Conservation (phyloP, 2,797 vertebrate species). For the Staurois parvus region DNA sequence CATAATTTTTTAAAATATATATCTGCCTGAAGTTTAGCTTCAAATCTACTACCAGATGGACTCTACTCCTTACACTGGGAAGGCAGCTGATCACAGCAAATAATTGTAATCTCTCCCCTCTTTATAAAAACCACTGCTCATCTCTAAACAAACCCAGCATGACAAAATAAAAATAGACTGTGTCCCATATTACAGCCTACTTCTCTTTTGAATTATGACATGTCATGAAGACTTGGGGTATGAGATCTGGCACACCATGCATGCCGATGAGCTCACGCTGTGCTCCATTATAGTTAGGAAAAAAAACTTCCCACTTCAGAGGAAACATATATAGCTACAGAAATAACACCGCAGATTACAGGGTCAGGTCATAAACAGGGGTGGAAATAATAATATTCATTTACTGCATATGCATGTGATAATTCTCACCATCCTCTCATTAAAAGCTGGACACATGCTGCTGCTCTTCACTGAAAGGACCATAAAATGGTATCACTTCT, state of each 20-base stretch:
- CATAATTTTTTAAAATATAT: too few species aligned
- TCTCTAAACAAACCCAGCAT: constrained; percentile 1
- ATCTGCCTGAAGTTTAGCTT: too few species aligned
- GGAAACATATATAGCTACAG: not conserved
- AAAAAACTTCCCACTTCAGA: not conserved
- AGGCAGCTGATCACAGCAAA: not conserved
- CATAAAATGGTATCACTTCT: too few species aligned
- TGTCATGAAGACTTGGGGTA: not conserved
- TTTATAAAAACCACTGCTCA: not conserved
- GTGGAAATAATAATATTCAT: too few species aligned
- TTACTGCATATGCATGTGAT: too few species aligned
- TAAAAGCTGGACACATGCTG: too few species aligned
- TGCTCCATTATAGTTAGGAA: not conserved
- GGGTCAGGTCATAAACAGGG: not conserved
- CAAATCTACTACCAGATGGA: not conserved
- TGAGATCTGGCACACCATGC: not conserved
- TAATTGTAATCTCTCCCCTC: not conserved
- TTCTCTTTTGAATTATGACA: not conserved
- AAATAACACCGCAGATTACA: not conserved
- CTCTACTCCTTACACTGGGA: not conserved
- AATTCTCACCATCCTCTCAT: too few species aligned
- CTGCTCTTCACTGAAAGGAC: too few species aligned
- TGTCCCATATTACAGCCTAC: constrained; percentile 1
- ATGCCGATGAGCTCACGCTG: constrained; percentile 3
- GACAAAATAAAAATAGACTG: not conserved